phyloP scores from a whole-genome alignment of 2,888 invertebrate species.

The Nudaria mundana region DNA sequence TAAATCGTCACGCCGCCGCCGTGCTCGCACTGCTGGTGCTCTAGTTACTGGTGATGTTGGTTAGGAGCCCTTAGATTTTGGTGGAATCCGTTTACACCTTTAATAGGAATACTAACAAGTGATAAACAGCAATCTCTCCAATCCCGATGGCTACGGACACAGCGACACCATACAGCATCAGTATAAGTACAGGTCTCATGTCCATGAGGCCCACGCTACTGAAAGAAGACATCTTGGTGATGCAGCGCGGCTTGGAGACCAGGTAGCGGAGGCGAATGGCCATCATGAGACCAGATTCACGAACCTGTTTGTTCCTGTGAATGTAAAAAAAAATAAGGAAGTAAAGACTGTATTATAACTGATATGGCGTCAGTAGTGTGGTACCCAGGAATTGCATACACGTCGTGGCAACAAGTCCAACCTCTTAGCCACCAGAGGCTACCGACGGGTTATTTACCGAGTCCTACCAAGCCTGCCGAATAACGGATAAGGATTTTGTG shows the following conservation, averaged over 20 bases:
- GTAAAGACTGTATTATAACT: neutral
- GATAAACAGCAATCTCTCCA: slow-evolving; percentile 39
- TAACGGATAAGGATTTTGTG: no score
- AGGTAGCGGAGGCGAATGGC: slow-evolving; percentile 43
- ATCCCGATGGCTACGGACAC: slow-evolving; percentile 41
- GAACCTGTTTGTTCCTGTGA: slow-evolving; percentile 73
- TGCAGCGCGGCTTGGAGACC: slow-evolving; percentile 51
- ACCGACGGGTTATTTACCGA: no score
- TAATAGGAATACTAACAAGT: slow-evolving; percentile 31
- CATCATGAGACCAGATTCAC: slow-evolving; percentile 78
- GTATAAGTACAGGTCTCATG: slow-evolving; percentile 62
- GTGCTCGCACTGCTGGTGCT: no score
- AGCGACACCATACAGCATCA: slow-evolving; percentile 61
- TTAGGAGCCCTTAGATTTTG: no score
- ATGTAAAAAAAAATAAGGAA: neutral
- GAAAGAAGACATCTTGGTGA: slow-evolving; percentile 50
- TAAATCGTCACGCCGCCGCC: no score
- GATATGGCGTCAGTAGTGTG: neutral
- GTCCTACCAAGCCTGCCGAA: no score
- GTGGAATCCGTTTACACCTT: no score
- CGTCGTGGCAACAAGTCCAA: no score
- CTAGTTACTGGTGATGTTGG: no score
- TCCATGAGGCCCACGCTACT: slow-evolving; percentile 73
- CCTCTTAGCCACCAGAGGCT: no score
- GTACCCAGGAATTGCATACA: no score